Evolutionary conservation across 2,797 vertebrate species (phyloP).

Genomic region (Eospalax fontanierii): DNA sequence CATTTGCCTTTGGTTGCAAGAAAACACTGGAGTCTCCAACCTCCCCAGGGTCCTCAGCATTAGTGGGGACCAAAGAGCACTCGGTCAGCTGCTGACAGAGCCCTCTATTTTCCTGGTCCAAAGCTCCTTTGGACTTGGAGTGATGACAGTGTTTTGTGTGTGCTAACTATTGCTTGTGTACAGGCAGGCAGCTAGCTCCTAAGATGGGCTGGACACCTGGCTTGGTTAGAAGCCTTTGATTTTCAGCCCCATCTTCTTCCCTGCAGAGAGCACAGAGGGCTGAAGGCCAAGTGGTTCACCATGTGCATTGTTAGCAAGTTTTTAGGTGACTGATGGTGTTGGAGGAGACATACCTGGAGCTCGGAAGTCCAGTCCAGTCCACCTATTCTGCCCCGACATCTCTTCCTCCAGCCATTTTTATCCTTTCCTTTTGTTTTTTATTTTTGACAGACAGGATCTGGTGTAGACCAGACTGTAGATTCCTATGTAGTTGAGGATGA

Average conservation of each 20-base stretch:
- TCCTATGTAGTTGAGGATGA: neutral
- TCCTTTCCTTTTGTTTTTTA: neutral
- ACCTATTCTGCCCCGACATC: neutral
- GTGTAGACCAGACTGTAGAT: too few relatives aligned
- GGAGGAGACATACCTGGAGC: neutral
- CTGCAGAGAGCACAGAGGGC: neutral
- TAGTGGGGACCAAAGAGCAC: neutral
- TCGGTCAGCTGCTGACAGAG: neutral
- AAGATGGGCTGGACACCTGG: neutral
- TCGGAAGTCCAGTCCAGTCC: neutral
- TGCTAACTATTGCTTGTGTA: neutral
- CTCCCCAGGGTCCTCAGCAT: neutral
- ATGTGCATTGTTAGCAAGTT: neutral
- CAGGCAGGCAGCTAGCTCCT: too few relatives aligned
- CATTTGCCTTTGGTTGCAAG: slow-evolving; percentile 47
- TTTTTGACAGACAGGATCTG: neutral
- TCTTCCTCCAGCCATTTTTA: neutral
- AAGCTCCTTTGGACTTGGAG: neutral
- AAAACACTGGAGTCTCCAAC: neutral
- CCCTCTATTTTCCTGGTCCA: neutral
- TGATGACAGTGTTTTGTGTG: neutral
- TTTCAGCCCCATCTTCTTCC: neutral
- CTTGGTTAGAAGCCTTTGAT: neutral
- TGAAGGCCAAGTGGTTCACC: neutral
- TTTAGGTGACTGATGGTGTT: neutral